A percentile compares a stretch with the other conserved stretches of the same genome.
Conservation (phyloP, 2,888 invertebrate species). For the Chouioia cunea region DNA sequence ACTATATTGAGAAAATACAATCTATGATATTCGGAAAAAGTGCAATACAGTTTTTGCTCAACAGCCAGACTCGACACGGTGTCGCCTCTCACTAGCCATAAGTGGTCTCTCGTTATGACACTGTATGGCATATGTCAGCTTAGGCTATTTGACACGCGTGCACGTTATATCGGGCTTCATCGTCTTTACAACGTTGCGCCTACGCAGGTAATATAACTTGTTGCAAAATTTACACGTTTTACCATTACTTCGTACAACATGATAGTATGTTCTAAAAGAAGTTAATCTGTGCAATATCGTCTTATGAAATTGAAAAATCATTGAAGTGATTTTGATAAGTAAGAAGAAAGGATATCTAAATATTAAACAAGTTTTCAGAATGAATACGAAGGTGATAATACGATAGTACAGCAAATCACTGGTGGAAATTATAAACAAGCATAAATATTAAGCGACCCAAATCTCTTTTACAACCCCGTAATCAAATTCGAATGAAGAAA, state of each 20-base stretch:
- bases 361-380: no score
- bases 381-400: no score
- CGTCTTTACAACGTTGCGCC: neutral
- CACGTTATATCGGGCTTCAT: conserved; percentile 6
- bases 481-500: no score
- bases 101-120: conserved; percentile 41
- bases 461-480: no score
- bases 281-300: no score
- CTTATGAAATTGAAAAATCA: no score
- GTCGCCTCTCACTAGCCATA: conserved; percentile 26
- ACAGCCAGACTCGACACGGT: conserved; percentile 19
- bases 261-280: neutral
- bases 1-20: no score
- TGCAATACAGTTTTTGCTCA: neutral
- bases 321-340: no score
- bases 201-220: conserved; percentile 3
- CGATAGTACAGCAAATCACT: no score
- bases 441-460: neutral
- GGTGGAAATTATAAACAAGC: conserved; percentile 23
- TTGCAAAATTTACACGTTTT: conserved; percentile 2
- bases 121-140: neutral
- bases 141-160: conserved; percentile 33
- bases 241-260: neutral
- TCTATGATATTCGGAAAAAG: no score
- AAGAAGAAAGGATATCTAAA: no score